Conservation (phyloP, 2,113 vertebrate species). For the Nothobranchius furzeri region DNA sequence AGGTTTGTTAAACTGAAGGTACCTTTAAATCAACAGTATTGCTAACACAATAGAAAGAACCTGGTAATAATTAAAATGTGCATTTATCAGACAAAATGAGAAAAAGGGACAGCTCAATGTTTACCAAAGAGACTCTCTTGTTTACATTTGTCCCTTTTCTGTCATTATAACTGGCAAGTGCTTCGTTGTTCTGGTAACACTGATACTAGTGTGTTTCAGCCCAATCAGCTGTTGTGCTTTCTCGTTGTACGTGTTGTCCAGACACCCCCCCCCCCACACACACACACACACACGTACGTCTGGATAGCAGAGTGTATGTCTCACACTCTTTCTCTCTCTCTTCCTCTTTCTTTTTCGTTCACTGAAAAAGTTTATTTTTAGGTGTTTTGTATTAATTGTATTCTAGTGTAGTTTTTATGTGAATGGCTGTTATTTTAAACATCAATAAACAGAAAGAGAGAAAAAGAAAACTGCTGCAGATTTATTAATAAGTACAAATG, state of each 20-base stretch:
- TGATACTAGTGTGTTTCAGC: conserved; percentile 31
- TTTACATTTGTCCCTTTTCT: conserved; percentile 62
- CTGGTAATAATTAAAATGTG: conserved; percentile 31
- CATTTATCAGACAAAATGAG: conserved; percentile 15
- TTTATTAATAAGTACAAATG: conserved; percentile 29
- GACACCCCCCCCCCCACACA: conserved; percentile 33
- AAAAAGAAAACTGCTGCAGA: conserved; percentile 9
- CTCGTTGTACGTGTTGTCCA: conserved; percentile 44
- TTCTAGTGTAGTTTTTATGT: conserved; percentile 70
- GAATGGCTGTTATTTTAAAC: conserved; percentile 76
- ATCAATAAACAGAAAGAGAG: conserved; percentile 70
- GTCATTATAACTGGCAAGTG: conserved; percentile 39
- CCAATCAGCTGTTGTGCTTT: conserved; percentile 55
- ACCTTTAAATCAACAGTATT: conserved; percentile 33
- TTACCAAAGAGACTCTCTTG: conserved; percentile 70
- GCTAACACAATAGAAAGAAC: conserved; percentile 23
- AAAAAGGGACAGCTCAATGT: conserved; percentile 52
- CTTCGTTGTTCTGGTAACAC: conserved; percentile 41
- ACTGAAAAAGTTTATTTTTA: conserved; percentile 46
- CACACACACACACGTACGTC: conserved; percentile 33
- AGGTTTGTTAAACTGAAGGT: conserved; percentile 27
- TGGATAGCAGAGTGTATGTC: conserved; percentile 29
- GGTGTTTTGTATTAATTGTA: conserved; percentile 68
- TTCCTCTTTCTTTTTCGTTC: conserved; percentile 47
- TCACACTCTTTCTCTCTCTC: neutral